A percentile compares a stretch with the other conserved stretches of the same genome.
Evolutionary conservation across 2,888 invertebrate species (phyloP).

Genomic region (Amiota minor): DNA sequence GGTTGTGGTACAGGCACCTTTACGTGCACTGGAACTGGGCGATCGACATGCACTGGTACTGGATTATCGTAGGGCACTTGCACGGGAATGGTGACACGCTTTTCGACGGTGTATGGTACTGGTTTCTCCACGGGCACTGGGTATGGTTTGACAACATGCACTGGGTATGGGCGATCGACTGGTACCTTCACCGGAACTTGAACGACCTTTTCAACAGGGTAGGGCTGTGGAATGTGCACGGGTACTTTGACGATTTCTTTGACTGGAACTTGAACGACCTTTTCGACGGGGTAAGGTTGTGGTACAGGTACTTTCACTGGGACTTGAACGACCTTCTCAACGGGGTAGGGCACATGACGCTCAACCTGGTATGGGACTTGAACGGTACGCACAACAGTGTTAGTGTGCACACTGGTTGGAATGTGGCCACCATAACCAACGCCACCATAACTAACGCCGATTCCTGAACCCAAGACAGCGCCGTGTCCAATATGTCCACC

Average conservation of each 20-base stretch:
- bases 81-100: constrained; percentile 77
- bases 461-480: constrained; percentile 71
- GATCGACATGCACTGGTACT: constrained; percentile 79
- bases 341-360: constrained; percentile 83
- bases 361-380: constrained; percentile 80
- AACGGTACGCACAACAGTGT: constrained; percentile 82
- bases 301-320: constrained; percentile 86
- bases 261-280: constrained; percentile 84
- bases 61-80: constrained; percentile 76
- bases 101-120: constrained; percentile 79
- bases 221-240: constrained; percentile 74
- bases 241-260: constrained; percentile 84
- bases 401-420: constrained; percentile 77
- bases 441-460: constrained; percentile 52
- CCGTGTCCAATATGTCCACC: constrained; percentile 63
- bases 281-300: constrained; percentile 86
- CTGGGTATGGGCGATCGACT: constrained; percentile 81
- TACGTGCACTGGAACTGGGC: constrained; percentile 80
- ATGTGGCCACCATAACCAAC: constrained; percentile 70
- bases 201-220: constrained; percentile 78
- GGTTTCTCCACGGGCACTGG: constrained; percentile 77
- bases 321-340: constrained; percentile 85
- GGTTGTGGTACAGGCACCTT: constrained; percentile 83
- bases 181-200: constrained; percentile 80
- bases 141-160: constrained; percentile 77